Evolutionary conservation across 2,888 invertebrate species (phyloP).

Genomic region (Ormia ochracea): DNA sequence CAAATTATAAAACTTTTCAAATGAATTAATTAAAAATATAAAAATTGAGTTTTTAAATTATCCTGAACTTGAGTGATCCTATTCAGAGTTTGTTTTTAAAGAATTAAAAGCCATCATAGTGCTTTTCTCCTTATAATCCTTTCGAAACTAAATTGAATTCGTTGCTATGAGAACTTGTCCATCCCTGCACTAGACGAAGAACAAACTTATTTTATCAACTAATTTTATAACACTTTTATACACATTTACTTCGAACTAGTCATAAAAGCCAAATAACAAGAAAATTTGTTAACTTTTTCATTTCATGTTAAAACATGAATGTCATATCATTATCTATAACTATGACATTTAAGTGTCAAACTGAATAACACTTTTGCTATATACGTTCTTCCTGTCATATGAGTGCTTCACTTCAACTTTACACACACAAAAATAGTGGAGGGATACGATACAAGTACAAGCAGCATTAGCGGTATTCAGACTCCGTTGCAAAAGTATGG

Average conservation of each 20-base stretch:
- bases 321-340: slow-evolving; percentile 60
- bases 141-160: too few relatives aligned
- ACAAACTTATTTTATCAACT: slow-evolving; percentile 3
- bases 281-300: slow-evolving; percentile 49
- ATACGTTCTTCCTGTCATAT: slow-evolving; percentile 28
- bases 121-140: too few relatives aligned
- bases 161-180: too few relatives aligned
- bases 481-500: too few relatives aligned
- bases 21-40: too few relatives aligned
- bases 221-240: slow-evolving; percentile 19
- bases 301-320: slow-evolving; percentile 48
- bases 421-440: not conserved
- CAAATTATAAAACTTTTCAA: too few relatives aligned
- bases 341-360: slow-evolving; percentile 60
- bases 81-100: too few relatives aligned
- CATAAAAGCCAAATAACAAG: not conserved
- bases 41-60: too few relatives aligned
- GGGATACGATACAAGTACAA: not conserved
- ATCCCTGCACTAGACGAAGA: not conserved
- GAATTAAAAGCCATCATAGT: too few relatives aligned
- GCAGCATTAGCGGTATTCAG: too few relatives aligned
- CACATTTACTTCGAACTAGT: not conserved
- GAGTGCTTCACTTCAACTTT: slow-evolving; percentile 22
- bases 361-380: slow-evolving; percentile 58
- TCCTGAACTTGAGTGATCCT: too few relatives aligned